phyloP scores from a whole-genome alignment of 2,113 vertebrate species.

The Galemys pyrenaicus region DNA sequence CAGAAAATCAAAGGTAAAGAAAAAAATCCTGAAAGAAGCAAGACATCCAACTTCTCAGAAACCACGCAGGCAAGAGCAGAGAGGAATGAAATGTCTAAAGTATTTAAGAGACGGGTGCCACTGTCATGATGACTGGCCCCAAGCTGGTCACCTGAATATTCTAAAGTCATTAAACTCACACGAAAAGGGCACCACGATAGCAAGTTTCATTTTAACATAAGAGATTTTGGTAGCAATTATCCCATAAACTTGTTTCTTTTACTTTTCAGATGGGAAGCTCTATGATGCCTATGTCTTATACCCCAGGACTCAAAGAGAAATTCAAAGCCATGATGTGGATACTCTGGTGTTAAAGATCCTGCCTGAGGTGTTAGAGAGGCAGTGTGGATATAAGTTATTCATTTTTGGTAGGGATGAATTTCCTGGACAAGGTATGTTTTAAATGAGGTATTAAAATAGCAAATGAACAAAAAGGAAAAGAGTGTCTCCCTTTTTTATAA shows the following conservation, averaged over 20 bases:
- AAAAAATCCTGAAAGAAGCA: neutral
- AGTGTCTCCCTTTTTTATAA: neutral
- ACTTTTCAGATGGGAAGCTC: constrained; percentile 89
- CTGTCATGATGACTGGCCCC: neutral
- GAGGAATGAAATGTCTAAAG: neutral
- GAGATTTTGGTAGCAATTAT: neutral
- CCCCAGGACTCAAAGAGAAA: constrained; percentile 70
- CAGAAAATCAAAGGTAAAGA: neutral
- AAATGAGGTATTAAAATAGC: neutral
- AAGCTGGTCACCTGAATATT: rapidly evolving
- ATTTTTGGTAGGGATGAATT: constrained; percentile 91
- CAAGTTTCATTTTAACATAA: neutral
- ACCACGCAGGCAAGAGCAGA: neutral
- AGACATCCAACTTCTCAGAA: neutral
- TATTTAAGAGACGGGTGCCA: neutral
- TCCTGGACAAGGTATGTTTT: constrained; percentile 90
- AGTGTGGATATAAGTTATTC: constrained; percentile 92
- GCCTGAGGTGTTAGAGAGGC: constrained; percentile 91
- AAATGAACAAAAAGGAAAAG: neutral
- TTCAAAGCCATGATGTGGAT: constrained; percentile 60
- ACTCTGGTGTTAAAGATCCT: constrained; percentile 86
- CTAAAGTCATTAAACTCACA: neutral
- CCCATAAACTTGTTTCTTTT: neutral
- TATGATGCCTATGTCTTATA: constrained; percentile 94
- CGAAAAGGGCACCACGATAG: neutral